These are phyloP conservation scores for Mya arenaria DNA, from an alignment of 1,140 invertebrate species.

Conservation along the genomic window DNA sequence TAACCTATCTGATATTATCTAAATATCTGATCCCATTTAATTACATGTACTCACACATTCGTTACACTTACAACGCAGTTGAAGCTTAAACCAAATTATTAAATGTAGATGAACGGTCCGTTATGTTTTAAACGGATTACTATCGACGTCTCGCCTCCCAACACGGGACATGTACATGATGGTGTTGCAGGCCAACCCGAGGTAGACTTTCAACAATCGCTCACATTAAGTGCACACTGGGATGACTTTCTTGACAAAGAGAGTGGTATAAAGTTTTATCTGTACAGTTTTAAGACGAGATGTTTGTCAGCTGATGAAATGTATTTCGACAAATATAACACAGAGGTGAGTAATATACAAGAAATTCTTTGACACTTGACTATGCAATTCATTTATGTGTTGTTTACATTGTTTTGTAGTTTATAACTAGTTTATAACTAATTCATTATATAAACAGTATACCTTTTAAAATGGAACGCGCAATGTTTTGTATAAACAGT, in stretches of 20 bases:
- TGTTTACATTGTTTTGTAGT: not conserved
- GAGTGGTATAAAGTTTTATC: conserved; percentile 56
- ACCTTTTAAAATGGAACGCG: too few relatives aligned
- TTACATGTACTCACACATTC: too few relatives aligned
- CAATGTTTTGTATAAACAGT: too few relatives aligned
- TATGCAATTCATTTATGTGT: not conserved
- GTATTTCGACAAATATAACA: not conserved
- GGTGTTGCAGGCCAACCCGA: conserved; percentile 40
- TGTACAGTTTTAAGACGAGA: conserved; percentile 23
- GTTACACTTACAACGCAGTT: too few relatives aligned
- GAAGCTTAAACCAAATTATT: too few relatives aligned
- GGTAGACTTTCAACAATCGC: conserved; percentile 47
- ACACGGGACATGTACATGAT: conserved; percentile 52
- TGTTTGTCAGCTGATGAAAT: conserved; percentile 43
- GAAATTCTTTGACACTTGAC: not conserved
- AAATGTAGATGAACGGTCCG: too few relatives aligned
- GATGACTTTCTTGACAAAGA: conserved; percentile 62
- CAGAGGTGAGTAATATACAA: not conserved
- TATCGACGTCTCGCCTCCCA: conserved; percentile 54
- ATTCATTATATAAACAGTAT: not conserved
- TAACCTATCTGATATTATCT: too few relatives aligned
- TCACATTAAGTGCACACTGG: conserved; percentile 48
- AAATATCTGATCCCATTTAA: too few relatives aligned
- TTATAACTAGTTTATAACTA: not conserved
- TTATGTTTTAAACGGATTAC: too few relatives aligned